Conservation (phyloP, 1,140 invertebrate species). For the Scaptomyza graminum region DNA sequence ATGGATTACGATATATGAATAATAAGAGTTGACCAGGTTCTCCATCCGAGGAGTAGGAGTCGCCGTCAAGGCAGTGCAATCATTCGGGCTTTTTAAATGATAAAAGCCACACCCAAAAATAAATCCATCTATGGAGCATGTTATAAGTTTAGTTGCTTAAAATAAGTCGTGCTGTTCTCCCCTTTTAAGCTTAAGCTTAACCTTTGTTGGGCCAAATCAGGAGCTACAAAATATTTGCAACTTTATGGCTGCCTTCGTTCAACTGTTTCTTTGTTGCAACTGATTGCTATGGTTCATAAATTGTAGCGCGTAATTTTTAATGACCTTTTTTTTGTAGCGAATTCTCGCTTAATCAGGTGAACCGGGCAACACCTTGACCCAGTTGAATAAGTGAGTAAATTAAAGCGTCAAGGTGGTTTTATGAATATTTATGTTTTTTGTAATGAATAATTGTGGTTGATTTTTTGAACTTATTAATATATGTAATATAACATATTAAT, state of each 20-base stretch:
- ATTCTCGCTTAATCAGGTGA: conserved; percentile 41
- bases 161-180: conserved; percentile 34
- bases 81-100: conserved; percentile 64
- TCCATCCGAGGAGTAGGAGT: neutral
- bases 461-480: too few relatives aligned
- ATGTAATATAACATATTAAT: too few relatives aligned
- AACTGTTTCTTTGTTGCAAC: conserved; percentile 43
- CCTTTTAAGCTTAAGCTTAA: conserved; percentile 36
- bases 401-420: neutral
- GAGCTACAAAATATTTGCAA: conserved; percentile 42
- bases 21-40: conserved; percentile 58
- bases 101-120: conserved; percentile 17
- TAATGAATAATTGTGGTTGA: neutral
- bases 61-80: conserved; percentile 38
- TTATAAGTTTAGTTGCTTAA: conserved; percentile 68
- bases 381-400: conserved; percentile 20
- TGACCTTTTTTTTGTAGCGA: conserved; percentile 16
- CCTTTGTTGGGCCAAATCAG: conserved; percentile 20
- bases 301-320: conserved; percentile 46
- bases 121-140: conserved; percentile 34
- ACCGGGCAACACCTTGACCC: conserved; percentile 30
- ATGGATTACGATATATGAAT: conserved; percentile 81
- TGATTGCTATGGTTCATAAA: conserved; percentile 35
- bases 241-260: conserved; percentile 43
- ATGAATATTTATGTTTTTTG: neutral